Base-by-base conservation (phyloP, 2,113 vertebrate species). In the Antechinus flavipes region DNA sequence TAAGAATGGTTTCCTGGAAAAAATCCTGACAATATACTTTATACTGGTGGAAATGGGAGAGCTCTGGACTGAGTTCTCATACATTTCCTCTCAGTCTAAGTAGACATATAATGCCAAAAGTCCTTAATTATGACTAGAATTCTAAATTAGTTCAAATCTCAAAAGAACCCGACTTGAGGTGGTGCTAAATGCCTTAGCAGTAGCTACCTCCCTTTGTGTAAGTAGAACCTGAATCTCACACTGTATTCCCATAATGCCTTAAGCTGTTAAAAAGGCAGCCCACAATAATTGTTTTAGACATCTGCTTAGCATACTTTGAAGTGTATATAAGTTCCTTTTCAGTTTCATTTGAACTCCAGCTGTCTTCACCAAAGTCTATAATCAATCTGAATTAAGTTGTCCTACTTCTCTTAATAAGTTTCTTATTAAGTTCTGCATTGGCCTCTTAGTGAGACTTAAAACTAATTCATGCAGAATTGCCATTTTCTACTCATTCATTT, bases 321-420 rank as follows among this genome's bases (percentile, higher is more conserved):
- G 97, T 97, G 84, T 58, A 97, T 98, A 95, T 96, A 97, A 91
- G 97, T 98, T 91, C 97, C 97, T 98, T 98, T 98, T 97, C 68
- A 76, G 90, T 98, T 98, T 98, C 98, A 98, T 98, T 98, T 98
- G 96, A 98, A 98, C 94, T 97, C 97, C 97, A 98, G 94, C 94
- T 98, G 97, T 98, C 98, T 96, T 97, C 97, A 98, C 95, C 93
- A 2, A 98, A 98, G 97, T 98, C 95, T 98, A 92, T 97, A 98
- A 98, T 98, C 97, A 98, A 95, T 98, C 97, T 97, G 96, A 97
- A 97, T 98, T 98, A 98, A 97, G 96, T 97, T 98, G 93, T 94
- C 96, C 93, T 97, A 90, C 97, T 98, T 98, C 91, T 97, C 94
- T 97, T 97, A 98, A 96, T 98, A 98, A 98, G 96, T 96, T 68